Conservation (phyloP, 1,140 invertebrate species). For the Tetramorium alpestre region DNA sequence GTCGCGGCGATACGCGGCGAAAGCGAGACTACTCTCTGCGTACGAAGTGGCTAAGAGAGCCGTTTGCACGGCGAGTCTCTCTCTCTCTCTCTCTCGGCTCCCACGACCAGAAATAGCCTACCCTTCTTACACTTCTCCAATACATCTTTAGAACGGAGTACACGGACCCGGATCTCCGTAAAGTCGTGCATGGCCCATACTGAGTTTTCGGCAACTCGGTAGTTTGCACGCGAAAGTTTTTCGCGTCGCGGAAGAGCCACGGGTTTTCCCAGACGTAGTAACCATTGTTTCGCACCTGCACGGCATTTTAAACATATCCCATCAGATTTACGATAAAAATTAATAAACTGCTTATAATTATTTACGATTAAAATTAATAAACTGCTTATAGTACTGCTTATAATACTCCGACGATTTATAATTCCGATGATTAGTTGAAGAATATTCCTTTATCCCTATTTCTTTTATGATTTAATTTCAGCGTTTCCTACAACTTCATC, state of each 20-base stretch:
- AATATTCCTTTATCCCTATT: not conserved
- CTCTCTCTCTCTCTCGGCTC: constrained; percentile 81
- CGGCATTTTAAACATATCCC: not conserved
- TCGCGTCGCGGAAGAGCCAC: not conserved
- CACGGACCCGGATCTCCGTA: constrained; percentile 39
- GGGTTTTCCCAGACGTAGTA: constrained; percentile 10
- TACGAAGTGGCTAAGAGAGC: constrained; percentile 84
- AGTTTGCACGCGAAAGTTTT: not conserved
- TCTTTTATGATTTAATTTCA: not conserved
- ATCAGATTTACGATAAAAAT: not conserved
- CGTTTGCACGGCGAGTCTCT: constrained; percentile 80
- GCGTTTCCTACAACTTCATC: not conserved
- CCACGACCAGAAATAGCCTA: constrained; percentile 85
- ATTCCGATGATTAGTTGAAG: not conserved
- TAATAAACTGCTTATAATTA: not conserved
- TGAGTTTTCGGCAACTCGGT: not conserved
- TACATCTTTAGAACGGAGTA: constrained; percentile 79
- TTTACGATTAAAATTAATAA: not conserved
- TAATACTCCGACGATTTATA: too few relatives aligned
- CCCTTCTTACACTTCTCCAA: constrained; percentile 85
- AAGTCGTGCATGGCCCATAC: constrained; percentile 30
- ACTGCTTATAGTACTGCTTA: not conserved
- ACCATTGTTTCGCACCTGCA: not conserved
- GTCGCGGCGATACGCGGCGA: constrained; percentile 82
- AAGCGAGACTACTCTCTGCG: constrained; percentile 84